These are phyloP conservation scores for Hypsopygia costalis DNA, from an alignment of 2,888 invertebrate genomes.

Conservation along the genomic window DNA sequence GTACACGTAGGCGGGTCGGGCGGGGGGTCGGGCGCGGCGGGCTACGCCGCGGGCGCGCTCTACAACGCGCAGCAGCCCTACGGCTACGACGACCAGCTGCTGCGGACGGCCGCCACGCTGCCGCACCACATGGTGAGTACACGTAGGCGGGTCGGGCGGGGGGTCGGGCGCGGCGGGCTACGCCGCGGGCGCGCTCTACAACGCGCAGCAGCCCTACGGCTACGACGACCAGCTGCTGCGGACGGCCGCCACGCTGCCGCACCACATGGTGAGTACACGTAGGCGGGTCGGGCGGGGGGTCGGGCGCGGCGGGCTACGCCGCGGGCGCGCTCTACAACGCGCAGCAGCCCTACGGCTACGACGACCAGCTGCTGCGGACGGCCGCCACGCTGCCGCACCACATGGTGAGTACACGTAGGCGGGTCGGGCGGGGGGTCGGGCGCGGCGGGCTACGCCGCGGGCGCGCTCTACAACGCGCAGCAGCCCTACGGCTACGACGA, in stretches of 20 bases:
- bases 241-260: conserved; percentile 54
- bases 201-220: conserved; percentile 73
- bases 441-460: conserved; percentile 75
- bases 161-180: conserved; percentile 63
- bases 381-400: conserved; percentile 63
- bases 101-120: conserved; percentile 25
- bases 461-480: conserved; percentile 81
- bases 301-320: conserved; percentile 74
- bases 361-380: conserved; percentile 43
- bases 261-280: too few relatives aligned
- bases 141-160: conserved; percentile 21
- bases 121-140: too few relatives aligned
- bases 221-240: conserved; percentile 67
- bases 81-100: conserved; percentile 68
- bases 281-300: conserved; percentile 28
- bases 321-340: conserved; percentile 78
- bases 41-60: conserved; percentile 80
- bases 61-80: conserved; percentile 79
- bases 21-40: conserved; percentile 49
- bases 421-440: conserved; percentile 34
- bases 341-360: conserved; percentile 78
- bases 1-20: conserved; percentile 22
- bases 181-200: conserved; percentile 80
- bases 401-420: too few relatives aligned
- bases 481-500: conserved; percentile 78